phyloP scores from a whole-genome alignment of 2,113 vertebrate species.

The Bagarius yarrelli region DNA sequence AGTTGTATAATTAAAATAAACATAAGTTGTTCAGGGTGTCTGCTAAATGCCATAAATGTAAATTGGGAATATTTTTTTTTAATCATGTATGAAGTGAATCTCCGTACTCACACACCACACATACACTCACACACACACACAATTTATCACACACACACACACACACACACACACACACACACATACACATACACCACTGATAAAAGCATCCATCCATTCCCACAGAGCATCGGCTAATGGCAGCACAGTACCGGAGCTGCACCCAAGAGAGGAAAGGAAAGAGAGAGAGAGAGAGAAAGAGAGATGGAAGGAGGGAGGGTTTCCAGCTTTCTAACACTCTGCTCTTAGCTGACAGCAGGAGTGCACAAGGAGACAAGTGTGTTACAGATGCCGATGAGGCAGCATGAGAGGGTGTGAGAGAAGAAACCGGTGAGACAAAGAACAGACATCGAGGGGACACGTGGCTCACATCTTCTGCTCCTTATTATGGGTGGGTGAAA shows the following conservation, averaged over 20 bases:
- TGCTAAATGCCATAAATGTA: too few relatives aligned
- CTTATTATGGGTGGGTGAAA: slow-evolving; percentile 41
- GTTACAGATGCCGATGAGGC: slow-evolving; percentile 34
- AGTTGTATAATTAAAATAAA: too few relatives aligned
- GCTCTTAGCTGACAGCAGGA: slow-evolving; percentile 30
- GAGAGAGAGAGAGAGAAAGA: slow-evolving; percentile 37
- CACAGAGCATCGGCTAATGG: slow-evolving; percentile 61
- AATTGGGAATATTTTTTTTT: too few relatives aligned
- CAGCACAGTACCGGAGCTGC: slow-evolving; percentile 53
- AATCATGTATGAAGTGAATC: slow-evolving; percentile 62
- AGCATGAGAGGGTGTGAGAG: slow-evolving; percentile 33
- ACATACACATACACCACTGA: slow-evolving; percentile 61
- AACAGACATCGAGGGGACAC: slow-evolving; percentile 13
- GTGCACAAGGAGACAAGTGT: slow-evolving; percentile 33
- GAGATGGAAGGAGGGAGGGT: slow-evolving; percentile 33
- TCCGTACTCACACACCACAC: neutral
- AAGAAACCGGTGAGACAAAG: slow-evolving; percentile 28
- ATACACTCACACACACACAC: too few relatives aligned
- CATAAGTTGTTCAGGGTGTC: too few relatives aligned
- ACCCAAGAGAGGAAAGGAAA: slow-evolving; percentile 52
- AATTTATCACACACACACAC: neutral
- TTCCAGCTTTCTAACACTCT: slow-evolving; percentile 46
- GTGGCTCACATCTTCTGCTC: slow-evolving; percentile 21
- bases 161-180: neutral
- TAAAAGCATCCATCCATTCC: slow-evolving; percentile 65